A percentile compares a stretch with the other conserved stretches of the same genome.
Conservation (phyloP, 2,113 vertebrate species). For the Cathartes aura region DNA sequence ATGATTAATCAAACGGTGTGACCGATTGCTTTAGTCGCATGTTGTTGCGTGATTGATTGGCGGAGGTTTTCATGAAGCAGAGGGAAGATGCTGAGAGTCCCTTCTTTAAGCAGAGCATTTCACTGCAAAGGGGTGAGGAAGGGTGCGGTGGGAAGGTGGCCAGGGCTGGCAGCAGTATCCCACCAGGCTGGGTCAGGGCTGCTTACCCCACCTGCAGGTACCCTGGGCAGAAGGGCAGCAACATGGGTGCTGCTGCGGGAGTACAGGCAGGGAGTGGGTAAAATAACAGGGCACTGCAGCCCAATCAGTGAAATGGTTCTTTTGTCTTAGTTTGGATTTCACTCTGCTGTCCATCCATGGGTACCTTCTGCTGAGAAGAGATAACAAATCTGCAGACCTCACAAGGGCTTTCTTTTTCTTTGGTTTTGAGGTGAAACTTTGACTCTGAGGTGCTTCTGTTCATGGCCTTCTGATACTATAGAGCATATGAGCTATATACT, state of each 20-base stretch:
- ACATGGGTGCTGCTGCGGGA: background rate
- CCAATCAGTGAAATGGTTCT: accelerated
- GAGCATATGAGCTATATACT: background rate
- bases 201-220: background rate
- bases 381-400: background rate
- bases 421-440: background rate
- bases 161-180: background rate
- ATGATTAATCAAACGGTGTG: background rate
- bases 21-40: background rate
- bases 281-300: background rate
- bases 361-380: background rate
- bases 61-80: background rate
- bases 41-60: background rate
- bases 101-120: background rate
- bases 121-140: background rate
- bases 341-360: accelerated
- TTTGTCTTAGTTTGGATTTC: background rate
- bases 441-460: background rate
- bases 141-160: accelerated
- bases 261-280: background rate
- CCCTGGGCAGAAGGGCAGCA: background rate
- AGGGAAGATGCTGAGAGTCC: background rate
- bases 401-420: background rate
- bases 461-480: background rate
- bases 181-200: background rate